phyloP scores from a whole-genome alignment of 2,113 vertebrate species.

The Pachyramphus minor region DNA sequence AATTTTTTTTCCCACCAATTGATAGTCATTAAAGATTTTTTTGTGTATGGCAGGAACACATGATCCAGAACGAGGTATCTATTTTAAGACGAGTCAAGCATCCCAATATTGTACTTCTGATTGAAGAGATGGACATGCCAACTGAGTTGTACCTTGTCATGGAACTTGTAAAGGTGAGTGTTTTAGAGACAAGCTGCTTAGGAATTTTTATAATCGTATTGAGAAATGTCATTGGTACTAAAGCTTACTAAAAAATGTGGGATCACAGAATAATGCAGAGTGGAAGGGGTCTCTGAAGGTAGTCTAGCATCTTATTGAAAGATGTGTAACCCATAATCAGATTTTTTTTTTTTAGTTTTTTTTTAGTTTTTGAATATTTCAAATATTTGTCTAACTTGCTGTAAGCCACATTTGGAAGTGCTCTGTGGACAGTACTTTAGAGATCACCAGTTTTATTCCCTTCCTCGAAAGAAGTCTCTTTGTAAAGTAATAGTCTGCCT shows the following conservation, averaged over 20 bases:
- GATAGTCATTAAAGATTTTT: neutral
- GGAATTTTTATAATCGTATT: neutral
- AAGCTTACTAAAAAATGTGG: neutral
- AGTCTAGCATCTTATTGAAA: neutral
- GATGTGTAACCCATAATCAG: neutral
- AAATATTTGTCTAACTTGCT: neutral
- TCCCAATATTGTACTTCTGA: slow-evolving; percentile 95
- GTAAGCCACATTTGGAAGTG: neutral
- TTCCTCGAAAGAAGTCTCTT: neutral
- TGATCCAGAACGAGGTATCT: slow-evolving; percentile 97
- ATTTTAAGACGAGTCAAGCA: slow-evolving; percentile 96
- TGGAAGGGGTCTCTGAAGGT: neutral
- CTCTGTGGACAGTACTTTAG: neutral
- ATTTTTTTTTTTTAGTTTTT: neutral
- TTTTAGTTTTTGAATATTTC: neutral
- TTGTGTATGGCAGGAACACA: slow-evolving; percentile 85
- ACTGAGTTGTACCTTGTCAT: slow-evolving; percentile 94
- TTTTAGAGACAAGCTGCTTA: neutral
- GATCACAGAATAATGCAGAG: neutral
- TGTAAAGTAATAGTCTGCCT: neutral
- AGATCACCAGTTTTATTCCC: neutral
- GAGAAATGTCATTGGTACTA: neutral
- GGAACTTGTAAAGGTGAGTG: slow-evolving; percentile 94
- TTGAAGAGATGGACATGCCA: slow-evolving; percentile 95
- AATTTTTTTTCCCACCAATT: neutral